Evolutionary conservation across 64 coral and sea anemone species (phyloP).

Genomic region (Actinia tenebrosa): DNA sequence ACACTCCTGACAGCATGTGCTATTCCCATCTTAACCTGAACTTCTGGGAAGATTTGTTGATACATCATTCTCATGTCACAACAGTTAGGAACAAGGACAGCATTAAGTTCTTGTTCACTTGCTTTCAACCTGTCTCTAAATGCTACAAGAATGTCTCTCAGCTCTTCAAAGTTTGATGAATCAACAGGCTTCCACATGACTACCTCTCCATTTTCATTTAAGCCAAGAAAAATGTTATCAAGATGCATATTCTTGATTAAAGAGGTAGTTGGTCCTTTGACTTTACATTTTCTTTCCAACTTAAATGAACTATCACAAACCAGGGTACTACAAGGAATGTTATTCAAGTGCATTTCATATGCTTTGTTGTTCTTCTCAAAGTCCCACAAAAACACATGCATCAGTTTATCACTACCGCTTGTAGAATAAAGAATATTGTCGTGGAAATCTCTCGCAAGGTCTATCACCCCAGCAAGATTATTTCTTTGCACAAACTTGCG

Average conservation of each 20-base stretch:
- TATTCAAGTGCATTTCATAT: neutral
- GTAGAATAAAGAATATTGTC: conserved; percentile 54
- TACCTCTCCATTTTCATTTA: conserved; percentile 78
- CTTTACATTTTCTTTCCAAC: conserved; percentile 5
- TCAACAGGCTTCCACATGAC: conserved; percentile 64
- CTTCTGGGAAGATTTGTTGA: conserved; percentile 63
- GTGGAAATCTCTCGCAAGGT: conserved; percentile 37
- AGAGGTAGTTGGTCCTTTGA: conserved; percentile 10
- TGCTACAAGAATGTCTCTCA: conserved; percentile 46
- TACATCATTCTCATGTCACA: conserved; percentile 53
- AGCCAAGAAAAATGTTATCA: conserved; percentile 63
- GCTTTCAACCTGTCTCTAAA: conserved; percentile 61
- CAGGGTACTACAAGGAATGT: neutral
- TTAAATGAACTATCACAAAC: conserved; percentile 5
- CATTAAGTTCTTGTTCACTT: conserved; percentile 31
- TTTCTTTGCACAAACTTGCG: conserved; percentile 64
- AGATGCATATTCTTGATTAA: conserved; percentile 29
- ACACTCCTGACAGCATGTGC: conserved; percentile 71
- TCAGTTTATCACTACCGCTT: conserved; percentile 56
- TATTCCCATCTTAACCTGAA: conserved; percentile 45
- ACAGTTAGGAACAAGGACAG: conserved; percentile 76
- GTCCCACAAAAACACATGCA: conserved; percentile 64
- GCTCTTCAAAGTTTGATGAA: conserved; percentile 42
- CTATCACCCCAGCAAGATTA: conserved; percentile 42
- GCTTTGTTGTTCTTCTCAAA: conserved; percentile 48